phyloP scores from a whole-genome alignment of 1,140 invertebrate genomes.

The Dysdera silvatica region DNA sequence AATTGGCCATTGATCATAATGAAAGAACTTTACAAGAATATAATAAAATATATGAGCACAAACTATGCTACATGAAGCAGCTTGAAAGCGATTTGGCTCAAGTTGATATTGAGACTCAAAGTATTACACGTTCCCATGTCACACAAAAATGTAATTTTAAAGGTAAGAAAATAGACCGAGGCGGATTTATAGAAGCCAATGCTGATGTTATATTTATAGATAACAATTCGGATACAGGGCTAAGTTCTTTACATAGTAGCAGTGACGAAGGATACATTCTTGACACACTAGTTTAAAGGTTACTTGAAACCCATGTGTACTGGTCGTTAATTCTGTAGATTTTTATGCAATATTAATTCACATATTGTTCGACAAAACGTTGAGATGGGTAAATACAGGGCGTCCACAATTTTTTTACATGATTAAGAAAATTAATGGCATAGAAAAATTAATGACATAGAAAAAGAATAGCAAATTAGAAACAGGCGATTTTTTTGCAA shows the following conservation, averaged over 20 bases:
- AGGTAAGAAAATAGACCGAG: no score
- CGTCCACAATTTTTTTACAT: no score
- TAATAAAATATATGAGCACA: not conserved
- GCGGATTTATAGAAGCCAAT: not conserved
- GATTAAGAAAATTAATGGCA: no score
- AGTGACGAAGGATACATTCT: conserved; percentile 38
- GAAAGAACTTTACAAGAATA: not conserved
- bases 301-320: no score
- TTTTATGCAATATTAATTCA: no score
- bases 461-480: no score
- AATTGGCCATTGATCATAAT: conserved; percentile 1
- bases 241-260: conserved; percentile 51
- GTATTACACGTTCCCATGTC: not conserved
- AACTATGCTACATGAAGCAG: conserved; percentile 48
- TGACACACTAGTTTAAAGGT: conserved; percentile 1
- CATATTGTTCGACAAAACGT: no score
- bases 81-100: conserved; percentile 56
- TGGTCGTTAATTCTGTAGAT: no score
- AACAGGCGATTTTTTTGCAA: no score
- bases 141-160: not conserved
- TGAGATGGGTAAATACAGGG: no score
- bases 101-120: conserved; percentile 49
- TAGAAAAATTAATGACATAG: no score
- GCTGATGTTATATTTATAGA: conserved; percentile 41
- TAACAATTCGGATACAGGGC: conserved; percentile 51